Percentiles rank a stretch among this genome's conserved stretches.
These are phyloP conservation scores for Caenorhabditis brenneri DNA, from an alignment of 1,140 invertebrate species.

Conservation along the genomic window DNA sequence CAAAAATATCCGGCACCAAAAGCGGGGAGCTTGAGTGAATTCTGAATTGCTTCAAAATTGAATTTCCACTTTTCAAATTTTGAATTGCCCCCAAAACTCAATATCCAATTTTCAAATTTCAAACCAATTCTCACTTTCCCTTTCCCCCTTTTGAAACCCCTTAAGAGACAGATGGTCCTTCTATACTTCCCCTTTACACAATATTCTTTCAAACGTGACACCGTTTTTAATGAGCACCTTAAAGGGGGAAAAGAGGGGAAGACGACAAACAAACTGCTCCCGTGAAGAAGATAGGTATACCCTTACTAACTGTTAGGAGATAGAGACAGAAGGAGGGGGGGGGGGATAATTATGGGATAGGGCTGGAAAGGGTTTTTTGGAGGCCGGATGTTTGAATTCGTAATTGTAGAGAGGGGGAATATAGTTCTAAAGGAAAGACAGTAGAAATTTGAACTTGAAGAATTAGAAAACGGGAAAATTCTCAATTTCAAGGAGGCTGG, in stretches of 20 bases:
- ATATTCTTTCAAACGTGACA: background rate
- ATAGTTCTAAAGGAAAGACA: too few relatives aligned
- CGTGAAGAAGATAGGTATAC: background rate
- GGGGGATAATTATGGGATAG: background rate
- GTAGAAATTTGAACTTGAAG: too few relatives aligned
- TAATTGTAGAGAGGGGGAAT: too few relatives aligned
- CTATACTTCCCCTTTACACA: background rate
- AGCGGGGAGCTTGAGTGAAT: too few relatives aligned
- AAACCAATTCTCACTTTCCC: background rate
- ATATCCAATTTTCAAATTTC: background rate
- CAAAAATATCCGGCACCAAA: too few relatives aligned
- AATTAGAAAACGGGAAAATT: background rate
- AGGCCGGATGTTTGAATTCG: too few relatives aligned
- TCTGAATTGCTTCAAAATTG: too few relatives aligned
- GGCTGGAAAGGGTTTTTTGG: background rate
- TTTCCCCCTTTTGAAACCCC: too few relatives aligned
- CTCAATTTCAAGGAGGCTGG: too few relatives aligned
- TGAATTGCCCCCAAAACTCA: too few relatives aligned
- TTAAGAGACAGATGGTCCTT: background rate
- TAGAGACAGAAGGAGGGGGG: background rate
- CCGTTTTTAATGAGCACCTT: background rate
- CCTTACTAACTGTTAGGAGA: background rate
- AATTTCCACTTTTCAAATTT: too few relatives aligned
- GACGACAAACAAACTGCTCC: conserved; percentile 1
- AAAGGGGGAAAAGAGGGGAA: background rate